These are phyloP conservation scores for Polia nebulosa DNA, from an alignment of 2,888 invertebrate genomes.

Conservation along the genomic window DNA sequence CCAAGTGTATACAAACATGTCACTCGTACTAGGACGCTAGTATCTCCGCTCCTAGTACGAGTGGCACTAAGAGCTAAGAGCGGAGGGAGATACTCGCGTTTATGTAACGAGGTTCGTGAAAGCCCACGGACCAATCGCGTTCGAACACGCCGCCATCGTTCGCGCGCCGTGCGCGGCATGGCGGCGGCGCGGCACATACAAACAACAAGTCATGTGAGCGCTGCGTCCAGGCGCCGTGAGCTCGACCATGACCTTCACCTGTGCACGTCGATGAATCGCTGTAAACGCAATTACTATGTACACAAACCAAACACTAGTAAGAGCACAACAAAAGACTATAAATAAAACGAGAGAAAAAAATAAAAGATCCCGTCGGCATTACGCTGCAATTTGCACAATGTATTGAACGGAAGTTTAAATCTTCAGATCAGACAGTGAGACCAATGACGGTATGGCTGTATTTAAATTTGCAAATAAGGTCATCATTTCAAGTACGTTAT, in stretches of 20 bases:
- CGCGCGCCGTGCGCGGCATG: conserved; percentile 9
- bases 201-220: conserved; percentile 84
- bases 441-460: conserved; percentile 60
- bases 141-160: conserved; percentile 73
- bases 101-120: conserved; percentile 72
- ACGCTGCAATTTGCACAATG: conserved; percentile 65
- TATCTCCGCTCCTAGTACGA: no score
- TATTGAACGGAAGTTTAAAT: conserved; percentile 70
- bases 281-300: conserved; percentile 73
- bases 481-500: conserved; percentile 54
- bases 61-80: no score
- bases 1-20: conserved; percentile 45
- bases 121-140: conserved; percentile 80
- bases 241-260: conserved; percentile 86
- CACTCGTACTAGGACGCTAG: conserved; percentile 43
- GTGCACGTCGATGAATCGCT: conserved; percentile 72
- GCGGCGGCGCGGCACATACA: conserved; percentile 67
- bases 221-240: conserved; percentile 75
- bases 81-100: conserved; percentile 58
- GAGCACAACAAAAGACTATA: conserved; percentile 69
- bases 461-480: conserved; percentile 64
- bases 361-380: conserved; percentile 60
- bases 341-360: conserved; percentile 62
- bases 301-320: conserved; percentile 67
- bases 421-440: conserved; percentile 65